A percentile compares a stretch with the other conserved stretches of the same genome.
These are phyloP conservation scores for Acanthosepion esculentum DNA, from an alignment of 2,888 invertebrate species.

Conservation along the genomic window DNA sequence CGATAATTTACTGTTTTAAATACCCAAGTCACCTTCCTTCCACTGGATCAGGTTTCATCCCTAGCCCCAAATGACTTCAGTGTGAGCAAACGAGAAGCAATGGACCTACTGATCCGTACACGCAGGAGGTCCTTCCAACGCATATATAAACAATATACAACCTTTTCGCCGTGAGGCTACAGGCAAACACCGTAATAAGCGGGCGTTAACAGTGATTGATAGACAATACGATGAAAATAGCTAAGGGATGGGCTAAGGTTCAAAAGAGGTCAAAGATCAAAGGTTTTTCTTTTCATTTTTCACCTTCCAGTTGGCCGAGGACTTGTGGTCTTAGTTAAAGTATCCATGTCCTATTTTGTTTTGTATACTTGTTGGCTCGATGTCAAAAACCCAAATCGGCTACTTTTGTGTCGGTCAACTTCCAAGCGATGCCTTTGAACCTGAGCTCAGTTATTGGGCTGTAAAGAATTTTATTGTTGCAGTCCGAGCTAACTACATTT, in stretches of 20 bases:
- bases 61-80: background rate
- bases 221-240: background rate
- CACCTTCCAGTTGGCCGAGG: background rate
- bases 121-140: background rate
- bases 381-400: background rate
- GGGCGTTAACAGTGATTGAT: background rate
- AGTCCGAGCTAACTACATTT: background rate
- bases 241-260: background rate
- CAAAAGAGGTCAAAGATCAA: background rate
- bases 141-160: background rate
- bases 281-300: background rate
- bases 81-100: background rate
- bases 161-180: background rate
- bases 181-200: background rate
- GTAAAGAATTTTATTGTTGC: background rate
- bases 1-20: background rate
- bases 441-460: background rate
- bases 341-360: background rate
- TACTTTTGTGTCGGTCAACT: background rate
- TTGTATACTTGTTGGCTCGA: background rate
- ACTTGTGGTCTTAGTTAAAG: background rate
- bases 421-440: constrained; percentile 8
- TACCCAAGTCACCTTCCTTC: background rate
- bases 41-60: background rate
- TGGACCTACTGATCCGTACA: background rate